A percentile compares a stretch with the other conserved stretches of the same genome.
Evolutionary conservation across 2,888 invertebrate species (phyloP).

Genomic region (Gastrophysa polygoni): DNA sequence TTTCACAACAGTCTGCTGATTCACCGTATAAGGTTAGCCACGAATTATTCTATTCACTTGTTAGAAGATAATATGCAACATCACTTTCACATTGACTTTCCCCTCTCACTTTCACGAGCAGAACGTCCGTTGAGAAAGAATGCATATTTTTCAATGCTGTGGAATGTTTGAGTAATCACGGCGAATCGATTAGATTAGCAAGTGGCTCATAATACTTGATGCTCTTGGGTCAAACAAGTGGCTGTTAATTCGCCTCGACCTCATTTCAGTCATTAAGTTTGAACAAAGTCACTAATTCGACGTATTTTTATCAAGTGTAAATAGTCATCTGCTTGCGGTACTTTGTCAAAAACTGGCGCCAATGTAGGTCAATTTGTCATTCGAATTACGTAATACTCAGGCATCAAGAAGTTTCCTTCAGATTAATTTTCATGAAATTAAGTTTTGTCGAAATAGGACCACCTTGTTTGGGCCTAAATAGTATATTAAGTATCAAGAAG

Average conservation of each 20-base stretch:
- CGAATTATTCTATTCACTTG: conserved; percentile 26
- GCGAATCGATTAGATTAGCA: background rate
- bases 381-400: too few relatives aligned
- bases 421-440: too few relatives aligned
- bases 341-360: too few relatives aligned
- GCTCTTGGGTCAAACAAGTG: background rate
- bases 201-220: background rate
- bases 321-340: too few relatives aligned
- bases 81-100: conserved; percentile 49
- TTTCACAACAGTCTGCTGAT: conserved; percentile 20
- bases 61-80: conserved; percentile 29
- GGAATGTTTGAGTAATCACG: background rate
- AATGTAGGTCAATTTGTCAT: too few relatives aligned
- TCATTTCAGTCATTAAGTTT: background rate
- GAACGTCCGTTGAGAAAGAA: conserved; percentile 20
- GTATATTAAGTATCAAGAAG: too few relatives aligned
- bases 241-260: background rate
- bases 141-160: conserved; percentile 2
- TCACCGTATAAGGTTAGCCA: conserved; percentile 25
- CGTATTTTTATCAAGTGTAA: background rate
- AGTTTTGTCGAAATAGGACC: too few relatives aligned
- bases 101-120: conserved; percentile 48
- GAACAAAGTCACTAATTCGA: background rate
- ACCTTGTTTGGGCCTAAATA: too few relatives aligned
- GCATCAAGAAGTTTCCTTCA: too few relatives aligned